Evolutionary conservation across 2,888 invertebrate genomes (phyloP).

Genomic region (Drosophila borborema): DNA sequence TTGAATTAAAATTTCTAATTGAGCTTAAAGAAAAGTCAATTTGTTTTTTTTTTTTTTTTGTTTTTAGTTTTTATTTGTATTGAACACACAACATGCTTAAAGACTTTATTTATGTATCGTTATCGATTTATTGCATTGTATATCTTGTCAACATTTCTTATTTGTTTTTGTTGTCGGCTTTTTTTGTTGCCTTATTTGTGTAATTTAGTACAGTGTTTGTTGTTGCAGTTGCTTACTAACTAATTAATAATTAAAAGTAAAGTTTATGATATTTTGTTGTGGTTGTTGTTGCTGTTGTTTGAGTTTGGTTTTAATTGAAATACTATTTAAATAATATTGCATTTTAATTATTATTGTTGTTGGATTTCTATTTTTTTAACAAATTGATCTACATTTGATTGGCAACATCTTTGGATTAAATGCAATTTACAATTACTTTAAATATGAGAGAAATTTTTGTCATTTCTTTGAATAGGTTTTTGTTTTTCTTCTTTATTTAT

Average conservation of each 20-base stretch:
- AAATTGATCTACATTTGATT: constrained; percentile 50
- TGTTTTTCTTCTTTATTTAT: background rate
- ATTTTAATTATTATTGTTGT: constrained; percentile 9
- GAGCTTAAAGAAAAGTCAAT: constrained; percentile 11
- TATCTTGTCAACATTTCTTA: constrained; percentile 52
- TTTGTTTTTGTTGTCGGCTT: constrained; percentile 17
- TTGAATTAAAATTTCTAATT: background rate
- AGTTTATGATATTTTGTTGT: constrained; percentile 47
- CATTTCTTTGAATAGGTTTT: background rate
- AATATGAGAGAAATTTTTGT: background rate
- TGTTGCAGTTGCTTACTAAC: constrained; percentile 64
- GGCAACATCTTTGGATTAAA: constrained; percentile 77
- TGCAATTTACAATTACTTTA: constrained; percentile 65
- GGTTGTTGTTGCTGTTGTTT: constrained; percentile 24
- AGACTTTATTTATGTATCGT: constrained; percentile 76
- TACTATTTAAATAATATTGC: constrained; percentile 43
- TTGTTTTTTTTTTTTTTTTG: constrained; percentile 16
- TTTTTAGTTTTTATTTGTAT: constrained; percentile 55
- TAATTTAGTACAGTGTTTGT: constrained; percentile 41
- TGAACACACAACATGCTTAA: constrained; percentile 81
- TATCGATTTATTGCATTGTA: constrained; percentile 79
- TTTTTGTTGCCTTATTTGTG: constrained; percentile 47
- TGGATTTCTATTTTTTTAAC: constrained; percentile 4
- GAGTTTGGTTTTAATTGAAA: constrained; percentile 45
- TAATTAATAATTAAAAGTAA: constrained; percentile 73